phyloP scores from a whole-genome alignment of 2,797 vertebrate species.

The Eulemur rubriventer region DNA sequence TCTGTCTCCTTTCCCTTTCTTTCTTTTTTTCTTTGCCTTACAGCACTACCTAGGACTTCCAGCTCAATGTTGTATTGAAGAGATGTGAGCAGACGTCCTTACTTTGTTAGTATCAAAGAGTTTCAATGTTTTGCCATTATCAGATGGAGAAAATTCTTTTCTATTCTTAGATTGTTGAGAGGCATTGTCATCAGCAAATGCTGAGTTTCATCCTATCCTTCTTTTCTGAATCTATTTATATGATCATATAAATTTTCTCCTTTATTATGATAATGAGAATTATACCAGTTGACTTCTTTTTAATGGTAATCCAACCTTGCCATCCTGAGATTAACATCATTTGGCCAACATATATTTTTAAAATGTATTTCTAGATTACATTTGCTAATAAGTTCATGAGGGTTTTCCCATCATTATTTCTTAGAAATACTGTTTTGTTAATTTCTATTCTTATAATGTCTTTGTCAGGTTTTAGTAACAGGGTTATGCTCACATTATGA shows the following conservation, averaged over 20 bases:
- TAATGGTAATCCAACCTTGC: neutral
- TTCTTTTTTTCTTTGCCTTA: neutral
- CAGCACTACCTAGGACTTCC: neutral
- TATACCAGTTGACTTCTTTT: neutral
- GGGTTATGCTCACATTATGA: neutral
- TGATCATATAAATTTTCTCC: neutral
- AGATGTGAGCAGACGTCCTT: neutral
- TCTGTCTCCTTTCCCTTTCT: neutral
- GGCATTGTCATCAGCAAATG: neutral
- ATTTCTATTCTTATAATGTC: neutral
- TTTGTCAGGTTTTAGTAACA: neutral
- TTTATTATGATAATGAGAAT: neutral
- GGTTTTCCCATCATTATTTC: neutral
- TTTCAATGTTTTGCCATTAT: neutral
- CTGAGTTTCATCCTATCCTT: neutral
- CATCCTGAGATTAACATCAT: neutral
- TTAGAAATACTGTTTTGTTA: neutral
- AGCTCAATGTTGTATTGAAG: neutral
- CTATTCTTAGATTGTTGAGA: neutral
- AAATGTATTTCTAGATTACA: neutral
- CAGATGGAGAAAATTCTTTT: neutral
- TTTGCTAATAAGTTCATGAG: neutral
- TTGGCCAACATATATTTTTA: neutral
- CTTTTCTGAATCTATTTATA: neutral
- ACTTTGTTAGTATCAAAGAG: neutral